Evolutionary conservation across 1,140 invertebrate genomes (phyloP).

Genomic region (Pseudomyrmex gracilis): DNA sequence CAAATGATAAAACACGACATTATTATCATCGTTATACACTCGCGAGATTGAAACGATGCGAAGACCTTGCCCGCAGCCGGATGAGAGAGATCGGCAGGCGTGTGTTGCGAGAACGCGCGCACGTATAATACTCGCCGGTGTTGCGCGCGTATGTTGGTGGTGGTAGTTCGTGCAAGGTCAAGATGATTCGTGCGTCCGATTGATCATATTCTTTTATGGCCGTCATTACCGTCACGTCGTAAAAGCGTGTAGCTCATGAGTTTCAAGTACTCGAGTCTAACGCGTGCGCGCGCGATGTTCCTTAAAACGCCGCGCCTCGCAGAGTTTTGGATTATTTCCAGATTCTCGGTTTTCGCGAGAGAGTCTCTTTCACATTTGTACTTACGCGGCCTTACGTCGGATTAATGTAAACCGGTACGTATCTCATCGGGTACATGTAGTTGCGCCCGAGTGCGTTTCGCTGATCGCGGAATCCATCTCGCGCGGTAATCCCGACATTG

Average conservation of each 20-base stretch:
- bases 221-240: constrained; percentile 41
- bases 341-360: background rate
- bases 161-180: constrained; percentile 46
- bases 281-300: background rate
- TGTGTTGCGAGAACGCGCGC: constrained; percentile 30
- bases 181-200: constrained; percentile 61
- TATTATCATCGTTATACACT: constrained; percentile 40
- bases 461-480: constrained; percentile 67
- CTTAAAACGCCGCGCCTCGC: background rate
- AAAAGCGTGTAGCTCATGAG: constrained; percentile 4
- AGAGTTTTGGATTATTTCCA: constrained; percentile 24
- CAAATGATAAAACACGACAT: background rate
- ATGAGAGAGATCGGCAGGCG: constrained; percentile 25
- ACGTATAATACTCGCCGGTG: background rate
- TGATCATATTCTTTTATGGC: constrained; percentile 62
- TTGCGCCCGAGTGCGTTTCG: constrained; percentile 49
- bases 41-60: constrained; percentile 40
- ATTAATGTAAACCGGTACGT: constrained; percentile 40
- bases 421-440: constrained; percentile 16
- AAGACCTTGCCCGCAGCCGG: constrained; percentile 46
- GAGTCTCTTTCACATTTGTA: background rate
- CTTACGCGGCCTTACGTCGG: background rate
- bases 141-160: constrained; percentile 1
- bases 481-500: constrained; percentile 66
- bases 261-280: constrained; percentile 7